Evolutionary conservation across 2,113 vertebrate species (phyloP).

Genomic region (Oncorhynchus clarkii): DNA sequence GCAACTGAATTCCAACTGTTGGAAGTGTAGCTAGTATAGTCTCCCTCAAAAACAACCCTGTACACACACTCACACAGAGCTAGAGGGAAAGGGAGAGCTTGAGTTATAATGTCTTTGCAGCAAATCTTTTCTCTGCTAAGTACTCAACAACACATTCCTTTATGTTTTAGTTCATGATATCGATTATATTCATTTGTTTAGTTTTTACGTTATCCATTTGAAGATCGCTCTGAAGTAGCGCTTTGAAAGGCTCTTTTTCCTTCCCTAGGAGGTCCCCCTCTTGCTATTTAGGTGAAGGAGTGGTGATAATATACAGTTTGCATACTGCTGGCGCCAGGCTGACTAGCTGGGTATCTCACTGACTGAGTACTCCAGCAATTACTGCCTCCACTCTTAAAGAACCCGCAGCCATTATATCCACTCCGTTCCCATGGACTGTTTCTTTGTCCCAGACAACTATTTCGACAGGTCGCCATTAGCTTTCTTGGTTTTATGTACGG

Average conservation of each 20-base stretch:
- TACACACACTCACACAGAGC: neutral
- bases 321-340: constrained; percentile 90
- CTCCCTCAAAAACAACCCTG: neutral
- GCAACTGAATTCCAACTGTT: neutral
- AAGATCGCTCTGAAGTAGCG: constrained; percentile 79
- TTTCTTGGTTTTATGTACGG: too few relatives aligned
- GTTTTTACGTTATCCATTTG: constrained; percentile 56
- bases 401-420: constrained; percentile 63
- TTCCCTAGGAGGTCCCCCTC: constrained; percentile 76
- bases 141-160: constrained; percentile 32
- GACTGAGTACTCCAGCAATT: constrained; percentile 75
- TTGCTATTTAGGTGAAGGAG: constrained; percentile 84
- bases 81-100: too few relatives aligned
- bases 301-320: constrained; percentile 90
- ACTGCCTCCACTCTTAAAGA: constrained; percentile 83
- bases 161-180: constrained; percentile 17
- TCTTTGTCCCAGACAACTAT: neutral
- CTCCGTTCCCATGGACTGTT: neutral
- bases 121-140: neutral
- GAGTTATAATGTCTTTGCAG: too few relatives aligned
- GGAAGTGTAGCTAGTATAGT: neutral
- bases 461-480: neutral
- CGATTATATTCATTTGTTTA: too few relatives aligned
- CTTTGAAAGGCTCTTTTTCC: constrained; percentile 59
- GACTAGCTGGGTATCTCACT: constrained; percentile 83